Conservation (phyloP, 2,797 vertebrate genomes). For the Hipposideros larvatus region DNA sequence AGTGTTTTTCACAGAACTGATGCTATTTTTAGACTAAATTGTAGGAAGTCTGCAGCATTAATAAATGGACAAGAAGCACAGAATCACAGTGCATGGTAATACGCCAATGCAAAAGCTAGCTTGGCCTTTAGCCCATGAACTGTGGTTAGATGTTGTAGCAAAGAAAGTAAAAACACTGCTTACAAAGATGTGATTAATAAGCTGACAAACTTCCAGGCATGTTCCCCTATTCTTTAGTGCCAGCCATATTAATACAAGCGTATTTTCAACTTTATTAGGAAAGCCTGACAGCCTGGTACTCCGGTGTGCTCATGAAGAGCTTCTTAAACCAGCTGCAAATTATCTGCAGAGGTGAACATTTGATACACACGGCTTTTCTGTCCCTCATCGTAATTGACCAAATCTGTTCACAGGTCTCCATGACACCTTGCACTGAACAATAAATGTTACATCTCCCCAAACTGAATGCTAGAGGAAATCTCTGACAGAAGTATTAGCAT, state of each 20-base stretch:
- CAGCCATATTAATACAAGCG: conserved; percentile 76
- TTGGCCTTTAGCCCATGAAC: conserved; percentile 90
- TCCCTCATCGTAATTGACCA: conserved; percentile 25
- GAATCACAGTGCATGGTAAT: conserved; percentile 85
- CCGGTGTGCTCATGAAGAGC: background rate
- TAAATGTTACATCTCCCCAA: background rate
- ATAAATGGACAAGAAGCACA: conserved; percentile 89
- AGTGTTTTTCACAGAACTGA: conserved; percentile 92
- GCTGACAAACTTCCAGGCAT: conserved; percentile 84
- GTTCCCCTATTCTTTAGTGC: conserved; percentile 80
- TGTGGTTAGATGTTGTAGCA: conserved; percentile 85
- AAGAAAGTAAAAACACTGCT: conserved; percentile 82
- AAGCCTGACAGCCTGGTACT: conserved; percentile 55
- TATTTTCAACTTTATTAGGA: conserved; percentile 84
- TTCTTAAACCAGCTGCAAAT: conserved; percentile 62
- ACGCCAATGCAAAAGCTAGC: conserved; percentile 85
- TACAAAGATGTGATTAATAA: conserved; percentile 88
- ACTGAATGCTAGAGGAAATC: background rate
- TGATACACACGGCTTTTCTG: background rate
- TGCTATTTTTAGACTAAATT: conserved; percentile 96
- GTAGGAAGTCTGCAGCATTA: conserved; percentile 93
- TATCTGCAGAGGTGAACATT: conserved; percentile 1
- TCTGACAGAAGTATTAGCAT: rapidly evolving
- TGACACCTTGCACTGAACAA: background rate
- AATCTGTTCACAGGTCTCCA: background rate